Percentiles rank a stretch among this genome's conserved stretches.
Evolutionary conservation across 2,888 invertebrate species (phyloP).

Genomic region (Xylocampa areola): DNA sequence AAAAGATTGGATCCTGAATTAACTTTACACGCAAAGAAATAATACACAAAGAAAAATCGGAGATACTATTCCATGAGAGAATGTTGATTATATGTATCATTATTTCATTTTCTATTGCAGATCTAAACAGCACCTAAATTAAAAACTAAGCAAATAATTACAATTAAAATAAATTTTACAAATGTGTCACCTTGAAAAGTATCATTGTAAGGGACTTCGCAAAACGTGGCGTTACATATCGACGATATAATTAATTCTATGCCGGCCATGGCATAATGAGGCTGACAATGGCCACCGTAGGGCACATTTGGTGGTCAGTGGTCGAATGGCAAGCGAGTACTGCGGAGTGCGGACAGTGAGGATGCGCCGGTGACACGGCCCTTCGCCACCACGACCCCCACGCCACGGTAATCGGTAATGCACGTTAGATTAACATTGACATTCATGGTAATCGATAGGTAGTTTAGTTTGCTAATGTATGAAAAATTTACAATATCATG

Average conservation of each 20-base stretch:
- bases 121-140: too few relatives aligned
- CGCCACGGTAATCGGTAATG: constrained; percentile 61
- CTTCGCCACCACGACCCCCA: constrained; percentile 41
- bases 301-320: constrained; percentile 52
- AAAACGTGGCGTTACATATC: constrained; percentile 83
- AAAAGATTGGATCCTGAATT: neutral
- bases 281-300: constrained; percentile 22
- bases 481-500: constrained; percentile 13
- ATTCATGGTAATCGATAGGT: constrained; percentile 29
- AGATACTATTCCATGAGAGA: too few relatives aligned
- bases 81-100: too few relatives aligned
- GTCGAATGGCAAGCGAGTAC: constrained; percentile 54
- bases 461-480: constrained; percentile 5
- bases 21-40: neutral
- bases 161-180: too few relatives aligned
- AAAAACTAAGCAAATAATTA: too few relatives aligned
- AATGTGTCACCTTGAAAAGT: constrained; percentile 58
- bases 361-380: constrained; percentile 51
- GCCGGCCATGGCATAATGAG: constrained; percentile 76
- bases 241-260: constrained; percentile 81
- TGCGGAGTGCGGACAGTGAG: constrained; percentile 40
- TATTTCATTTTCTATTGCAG: too few relatives aligned
- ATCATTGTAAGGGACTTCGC: constrained; percentile 76
- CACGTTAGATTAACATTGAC: constrained; percentile 66
- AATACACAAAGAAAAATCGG: neutral